Evolutionary conservation across 2,888 invertebrate species (phyloP), one percentile per base, ranked within the genome.

Genomic region (Candidula unifasciata): DNA sequence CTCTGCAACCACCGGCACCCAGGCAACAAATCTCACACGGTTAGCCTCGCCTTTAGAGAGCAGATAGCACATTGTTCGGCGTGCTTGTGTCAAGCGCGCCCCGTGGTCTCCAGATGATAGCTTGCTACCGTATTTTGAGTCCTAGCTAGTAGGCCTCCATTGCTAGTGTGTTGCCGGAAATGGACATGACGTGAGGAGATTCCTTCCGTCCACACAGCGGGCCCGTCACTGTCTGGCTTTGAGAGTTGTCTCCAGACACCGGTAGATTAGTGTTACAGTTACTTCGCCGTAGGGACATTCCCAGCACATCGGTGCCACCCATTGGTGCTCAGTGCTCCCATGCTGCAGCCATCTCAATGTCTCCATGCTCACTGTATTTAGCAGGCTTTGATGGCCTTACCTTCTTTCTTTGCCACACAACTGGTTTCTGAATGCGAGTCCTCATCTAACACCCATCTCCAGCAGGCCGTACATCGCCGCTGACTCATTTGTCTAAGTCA

Each of bases 1-100:
- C 16, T 73, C 73, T 33, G 2, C 76, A 44, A 77, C 13, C 16
- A 77, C 68, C n/a, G 68, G 77, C 13, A 37, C 0, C 66, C 74
- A 77, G 18, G 30, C 21, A 8, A 68, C 6, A 27, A 80, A 0
- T 33, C 1, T 27, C 24, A 52, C 18, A n/a, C 44, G 80, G 13
- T 66, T 80, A 0, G 44, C 13, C n/a, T 78, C 60, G 37, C 52
- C 30, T 57, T 74, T 54, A 21, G 21, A 52, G 0, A 74, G 2
- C n/a, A 74, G 30, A 54, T 54, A 74, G 74, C 74, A 74, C 74
- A 74, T 74, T 54, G 13, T 30, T 21, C 5, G 16, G 74, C 30
- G 18, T 18, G 27, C 18, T 1, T 1, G 54, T 13, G 54, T 30
- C 21, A 13, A 16, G 21, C 27, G 54, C 30, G 54, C 30, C 44